Conservation (phyloP, 2,113 vertebrate species). For the Phylloscopus trochiloides region DNA sequence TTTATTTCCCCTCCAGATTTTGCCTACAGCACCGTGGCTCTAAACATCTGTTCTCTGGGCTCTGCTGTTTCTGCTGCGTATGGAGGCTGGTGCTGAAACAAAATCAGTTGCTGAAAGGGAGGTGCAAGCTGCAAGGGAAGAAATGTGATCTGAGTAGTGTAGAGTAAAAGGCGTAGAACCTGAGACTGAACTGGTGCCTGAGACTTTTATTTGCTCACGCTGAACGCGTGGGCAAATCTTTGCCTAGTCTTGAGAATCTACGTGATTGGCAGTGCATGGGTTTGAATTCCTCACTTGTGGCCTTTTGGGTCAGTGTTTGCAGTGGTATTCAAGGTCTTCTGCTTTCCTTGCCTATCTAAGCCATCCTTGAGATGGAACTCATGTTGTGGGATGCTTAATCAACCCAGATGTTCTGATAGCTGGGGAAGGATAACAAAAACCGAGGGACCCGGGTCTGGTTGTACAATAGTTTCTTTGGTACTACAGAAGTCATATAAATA, state of each 20-base stretch:
- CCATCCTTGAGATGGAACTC: not conserved
- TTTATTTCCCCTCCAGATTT: not conserved
- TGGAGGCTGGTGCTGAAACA: not conserved
- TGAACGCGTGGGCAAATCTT: rapidly evolving
- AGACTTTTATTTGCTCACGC: not conserved
- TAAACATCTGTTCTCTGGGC: not conserved
- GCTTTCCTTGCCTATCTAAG: not conserved
- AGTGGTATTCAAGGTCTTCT: not conserved
- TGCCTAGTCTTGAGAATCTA: not conserved
- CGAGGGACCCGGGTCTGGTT: rapidly evolving
- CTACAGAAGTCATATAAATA: not conserved
- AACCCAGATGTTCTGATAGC: not conserved
- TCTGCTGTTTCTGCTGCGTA: not conserved
- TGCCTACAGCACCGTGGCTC: not conserved
- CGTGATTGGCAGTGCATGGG: not conserved
- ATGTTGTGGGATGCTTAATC: not conserved
- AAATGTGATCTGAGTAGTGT: not conserved
- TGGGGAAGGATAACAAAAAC: not conserved
- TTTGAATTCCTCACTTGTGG: not conserved
- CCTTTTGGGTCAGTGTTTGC: not conserved
- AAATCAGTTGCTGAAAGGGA: not conserved
- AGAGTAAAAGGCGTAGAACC: not conserved
- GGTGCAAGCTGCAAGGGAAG: not conserved
- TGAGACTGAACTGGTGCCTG: not conserved
- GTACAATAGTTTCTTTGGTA: not conserved